These are phyloP conservation scores for Schlechtendalia chinensis DNA, from an alignment of 1,140 invertebrate species.

Conservation along the genomic window DNA sequence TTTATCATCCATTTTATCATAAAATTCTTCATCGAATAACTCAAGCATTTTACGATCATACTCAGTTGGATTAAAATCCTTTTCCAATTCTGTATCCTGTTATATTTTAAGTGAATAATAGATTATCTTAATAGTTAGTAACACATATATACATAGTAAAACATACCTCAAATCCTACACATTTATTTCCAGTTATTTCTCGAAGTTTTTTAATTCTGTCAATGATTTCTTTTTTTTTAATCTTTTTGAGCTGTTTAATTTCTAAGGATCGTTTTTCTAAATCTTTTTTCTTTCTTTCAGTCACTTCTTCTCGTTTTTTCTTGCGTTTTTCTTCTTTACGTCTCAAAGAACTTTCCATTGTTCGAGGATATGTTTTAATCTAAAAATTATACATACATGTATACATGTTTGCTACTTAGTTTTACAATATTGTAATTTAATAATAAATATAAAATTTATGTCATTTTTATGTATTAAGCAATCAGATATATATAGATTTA, in stretches of 20 bases:
- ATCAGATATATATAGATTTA: too few species aligned
- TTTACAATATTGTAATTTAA: too few species aligned
- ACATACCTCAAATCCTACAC: conserved; percentile 59
- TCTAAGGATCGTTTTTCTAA: conserved; percentile 82
- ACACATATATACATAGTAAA: background rate
- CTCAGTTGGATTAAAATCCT: conserved; percentile 90
- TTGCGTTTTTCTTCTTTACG: conserved; percentile 76
- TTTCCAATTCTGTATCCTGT: conserved; percentile 66
- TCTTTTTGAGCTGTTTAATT: conserved; percentile 78
- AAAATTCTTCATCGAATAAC: conserved; percentile 85
- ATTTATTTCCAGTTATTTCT: conserved; percentile 82
- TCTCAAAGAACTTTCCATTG: conserved; percentile 78
- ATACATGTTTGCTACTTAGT: too few species aligned
- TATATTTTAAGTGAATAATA: conserved; percentile 46
- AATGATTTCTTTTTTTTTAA: conserved; percentile 87
- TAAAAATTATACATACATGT: too few species aligned
- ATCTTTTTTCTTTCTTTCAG: conserved; percentile 77
- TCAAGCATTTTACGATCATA: conserved; percentile 85
- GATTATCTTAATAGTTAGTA: background rate
- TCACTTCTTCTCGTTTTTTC: conserved; percentile 72
- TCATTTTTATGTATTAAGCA: too few species aligned
- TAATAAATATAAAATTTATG: too few species aligned
- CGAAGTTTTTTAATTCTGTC: conserved; percentile 84
- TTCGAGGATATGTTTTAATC: conserved; percentile 88
- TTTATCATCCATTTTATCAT: conserved; percentile 61